A percentile compares a stretch with the other conserved stretches of the same genome.
Conservation (phyloP, 2,888 invertebrate genomes). For the Sylvicola cinctus region DNA sequence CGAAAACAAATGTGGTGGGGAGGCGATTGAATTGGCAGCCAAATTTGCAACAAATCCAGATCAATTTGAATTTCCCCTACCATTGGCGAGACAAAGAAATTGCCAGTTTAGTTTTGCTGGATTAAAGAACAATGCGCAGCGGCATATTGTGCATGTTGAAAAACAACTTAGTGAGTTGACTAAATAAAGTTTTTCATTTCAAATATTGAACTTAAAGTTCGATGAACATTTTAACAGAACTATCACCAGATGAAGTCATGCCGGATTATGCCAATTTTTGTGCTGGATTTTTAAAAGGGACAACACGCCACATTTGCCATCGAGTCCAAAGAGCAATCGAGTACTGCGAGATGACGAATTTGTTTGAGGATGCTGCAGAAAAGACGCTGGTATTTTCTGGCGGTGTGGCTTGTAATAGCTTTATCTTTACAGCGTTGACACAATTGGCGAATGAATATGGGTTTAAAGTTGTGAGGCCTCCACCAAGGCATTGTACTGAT, state of each 20-base stretch:
- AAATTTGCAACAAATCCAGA: slow-evolving; percentile 36
- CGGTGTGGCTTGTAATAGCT: slow-evolving; percentile 87
- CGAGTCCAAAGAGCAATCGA: slow-evolving; percentile 67
- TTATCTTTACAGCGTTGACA: slow-evolving; percentile 47
- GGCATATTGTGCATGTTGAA: slow-evolving; percentile 37
- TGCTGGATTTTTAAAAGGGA: slow-evolving; percentile 57
- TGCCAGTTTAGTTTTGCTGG: slow-evolving; percentile 90
- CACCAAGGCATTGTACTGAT: slow-evolving; percentile 77
- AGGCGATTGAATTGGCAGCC: slow-evolving; percentile 68
- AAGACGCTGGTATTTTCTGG: slow-evolving; percentile 64
- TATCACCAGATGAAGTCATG: slow-evolving; percentile 46
- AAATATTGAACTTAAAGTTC: slow-evolving; percentile 1
- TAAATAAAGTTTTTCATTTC: slow-evolving; percentile 8
- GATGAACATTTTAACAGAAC: slow-evolving; percentile 18
- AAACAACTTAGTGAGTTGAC: slow-evolving; percentile 24
- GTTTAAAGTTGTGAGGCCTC: slow-evolving; percentile 52
- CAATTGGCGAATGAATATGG: slow-evolving; percentile 41
- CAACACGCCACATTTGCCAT: slow-evolving; percentile 59
- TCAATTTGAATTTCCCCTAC: slow-evolving; percentile 42
- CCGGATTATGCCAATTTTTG: slow-evolving; percentile 63
- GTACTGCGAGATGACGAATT: slow-evolving; percentile 37
- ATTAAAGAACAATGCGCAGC: slow-evolving; percentile 34
- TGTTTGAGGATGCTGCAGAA: slow-evolving; percentile 35
- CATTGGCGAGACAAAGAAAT: slow-evolving; percentile 41
- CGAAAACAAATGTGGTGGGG: slow-evolving; percentile 57